phyloP scores from a whole-genome alignment of 2,113 vertebrate genomes.

The Campylomormyrus numenius region DNA sequence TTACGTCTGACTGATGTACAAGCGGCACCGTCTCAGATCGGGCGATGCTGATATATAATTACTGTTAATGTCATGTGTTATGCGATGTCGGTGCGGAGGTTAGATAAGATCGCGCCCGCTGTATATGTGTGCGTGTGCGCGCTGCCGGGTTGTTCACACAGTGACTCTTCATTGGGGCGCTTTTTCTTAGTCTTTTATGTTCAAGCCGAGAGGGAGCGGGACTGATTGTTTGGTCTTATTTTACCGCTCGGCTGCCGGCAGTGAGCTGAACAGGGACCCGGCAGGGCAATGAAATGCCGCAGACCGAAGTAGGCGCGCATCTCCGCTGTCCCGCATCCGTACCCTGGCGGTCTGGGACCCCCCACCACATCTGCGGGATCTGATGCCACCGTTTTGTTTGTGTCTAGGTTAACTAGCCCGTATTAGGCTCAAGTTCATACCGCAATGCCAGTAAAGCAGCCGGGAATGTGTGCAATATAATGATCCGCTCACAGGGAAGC shows the following conservation, averaged over 20 bases:
- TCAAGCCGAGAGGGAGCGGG: neutral
- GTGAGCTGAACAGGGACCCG: neutral
- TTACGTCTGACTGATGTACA: neutral
- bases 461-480: neutral
- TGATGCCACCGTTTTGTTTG: neutral
- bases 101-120: neutral
- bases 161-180: neutral
- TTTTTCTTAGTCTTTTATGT: neutral
- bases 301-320: neutral
- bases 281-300: neutral
- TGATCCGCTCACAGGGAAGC: neutral
- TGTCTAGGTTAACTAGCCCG: neutral
- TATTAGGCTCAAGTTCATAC: neutral
- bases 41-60: neutral
- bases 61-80: neutral
- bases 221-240: neutral
- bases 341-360: neutral
- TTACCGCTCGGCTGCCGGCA: neutral
- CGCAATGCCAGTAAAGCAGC: neutral
- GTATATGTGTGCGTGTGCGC: neutral
- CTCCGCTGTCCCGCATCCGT: neutral
- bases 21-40: neutral
- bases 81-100: neutral
- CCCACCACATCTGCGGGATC: neutral
- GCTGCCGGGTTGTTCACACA: neutral